These are phyloP conservation scores for Cnemophilus loriae DNA, from an alignment of 2,113 vertebrate genomes.

Conservation along the genomic window DNA sequence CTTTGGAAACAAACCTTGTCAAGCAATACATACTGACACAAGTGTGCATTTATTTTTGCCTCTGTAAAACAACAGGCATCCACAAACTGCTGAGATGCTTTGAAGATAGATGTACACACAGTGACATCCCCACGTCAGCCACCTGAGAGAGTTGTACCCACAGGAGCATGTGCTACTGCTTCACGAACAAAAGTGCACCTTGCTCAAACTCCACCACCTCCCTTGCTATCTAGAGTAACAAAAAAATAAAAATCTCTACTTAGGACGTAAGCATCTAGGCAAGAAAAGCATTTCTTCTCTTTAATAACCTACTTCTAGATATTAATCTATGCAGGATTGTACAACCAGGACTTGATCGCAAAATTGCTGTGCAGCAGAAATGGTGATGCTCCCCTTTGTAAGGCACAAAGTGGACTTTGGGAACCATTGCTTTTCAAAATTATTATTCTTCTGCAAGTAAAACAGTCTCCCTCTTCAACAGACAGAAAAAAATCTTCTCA, in stretches of 20 bases:
- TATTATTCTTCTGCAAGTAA: not conserved
- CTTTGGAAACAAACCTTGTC: not conserved
- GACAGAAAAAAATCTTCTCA: not conserved
- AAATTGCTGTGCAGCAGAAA: not conserved
- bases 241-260: not conserved
- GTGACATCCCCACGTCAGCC: not conserved
- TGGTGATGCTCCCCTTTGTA: rapidly evolving
- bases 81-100: not conserved
- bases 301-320: not conserved
- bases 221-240: not conserved
- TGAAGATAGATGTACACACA: not conserved
- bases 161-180: not conserved
- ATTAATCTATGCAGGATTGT: not conserved
- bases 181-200: not conserved
- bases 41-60: not conserved
- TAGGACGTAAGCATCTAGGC: not conserved
- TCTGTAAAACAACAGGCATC: not conserved
- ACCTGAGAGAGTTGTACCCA: not conserved
- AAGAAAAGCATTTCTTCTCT: not conserved
- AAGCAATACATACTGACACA: not conserved
- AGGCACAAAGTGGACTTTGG: not conserved
- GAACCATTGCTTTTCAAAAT: not conserved
- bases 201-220: not conserved
- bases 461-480: not conserved
- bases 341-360: not conserved